A percentile compares a stretch with the other conserved stretches of the same genome.
phyloP scores from a whole-genome alignment of 35 echinoderm and acorn worm species.

The Ophiothrix spiculata region DNA sequence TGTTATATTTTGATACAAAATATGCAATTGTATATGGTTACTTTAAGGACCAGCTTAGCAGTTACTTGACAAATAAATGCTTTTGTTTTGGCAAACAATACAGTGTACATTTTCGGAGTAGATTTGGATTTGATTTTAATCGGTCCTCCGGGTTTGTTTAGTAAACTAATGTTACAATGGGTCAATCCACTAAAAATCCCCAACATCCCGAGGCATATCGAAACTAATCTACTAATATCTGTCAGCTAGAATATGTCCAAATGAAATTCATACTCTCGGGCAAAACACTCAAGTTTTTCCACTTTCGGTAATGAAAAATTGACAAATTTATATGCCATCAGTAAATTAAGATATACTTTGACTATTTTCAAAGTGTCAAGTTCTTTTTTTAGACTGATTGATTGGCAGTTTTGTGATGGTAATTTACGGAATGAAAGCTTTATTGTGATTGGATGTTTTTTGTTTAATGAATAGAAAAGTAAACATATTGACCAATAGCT shows the following conservation, averaged over 20 bases:
- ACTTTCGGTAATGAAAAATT: background rate
- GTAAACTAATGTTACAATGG: background rate
- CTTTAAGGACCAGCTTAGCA: background rate
- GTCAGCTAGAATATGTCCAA: background rate
- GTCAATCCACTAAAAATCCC: background rate
- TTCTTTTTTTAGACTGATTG: background rate
- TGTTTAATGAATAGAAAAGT: background rate
- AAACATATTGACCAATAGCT: conserved; percentile 8
- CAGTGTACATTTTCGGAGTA: background rate
- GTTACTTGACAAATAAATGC: background rate
- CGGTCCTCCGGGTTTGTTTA: background rate
- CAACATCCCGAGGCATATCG: background rate
- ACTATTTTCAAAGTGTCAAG: background rate
- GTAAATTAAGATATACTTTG: background rate
- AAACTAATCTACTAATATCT: background rate
- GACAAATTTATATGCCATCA: background rate
- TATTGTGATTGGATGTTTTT: background rate
- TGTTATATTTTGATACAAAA: background rate
- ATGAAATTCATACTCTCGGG: background rate
- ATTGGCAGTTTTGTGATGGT: background rate
- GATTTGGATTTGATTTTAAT: background rate
- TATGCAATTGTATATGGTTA: background rate
- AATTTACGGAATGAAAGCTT: background rate
- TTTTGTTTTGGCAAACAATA: background rate
- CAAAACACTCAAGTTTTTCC: background rate